Evolutionary conservation across 1,140 invertebrate genomes (phyloP).

Genomic region (Whitmania pigra): DNA sequence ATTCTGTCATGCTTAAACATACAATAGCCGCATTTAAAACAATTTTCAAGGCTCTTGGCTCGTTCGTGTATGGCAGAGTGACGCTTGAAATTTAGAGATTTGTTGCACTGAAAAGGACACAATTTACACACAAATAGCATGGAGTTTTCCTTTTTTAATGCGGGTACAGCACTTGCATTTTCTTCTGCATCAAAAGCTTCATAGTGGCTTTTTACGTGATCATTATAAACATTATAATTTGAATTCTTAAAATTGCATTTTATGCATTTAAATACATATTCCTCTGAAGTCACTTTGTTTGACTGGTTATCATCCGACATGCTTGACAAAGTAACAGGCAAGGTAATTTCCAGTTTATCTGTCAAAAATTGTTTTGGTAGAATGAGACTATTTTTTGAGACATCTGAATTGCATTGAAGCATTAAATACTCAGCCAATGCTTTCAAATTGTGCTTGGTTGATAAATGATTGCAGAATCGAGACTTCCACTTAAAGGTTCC

Average conservation of each 20-base stretch:
- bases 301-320: too few species aligned
- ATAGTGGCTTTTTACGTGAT: neutral
- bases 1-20: conserved; percentile 3
- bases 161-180: neutral
- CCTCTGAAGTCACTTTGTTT: neutral
- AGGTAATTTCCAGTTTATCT: neutral
- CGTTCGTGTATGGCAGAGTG: conserved; percentile 15
- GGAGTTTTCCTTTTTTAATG: neutral
- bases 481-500: conserved; percentile 10
- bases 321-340: neutral
- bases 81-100: conserved; percentile 7
- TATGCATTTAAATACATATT: conserved; percentile 1
- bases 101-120: conserved; percentile 20
- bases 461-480: conserved; percentile 15
- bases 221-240: conserved; percentile 7
- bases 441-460: neutral
- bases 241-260: conserved; percentile 12
- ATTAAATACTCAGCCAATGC: neutral
- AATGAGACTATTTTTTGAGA: neutral
- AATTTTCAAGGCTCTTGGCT: conserved; percentile 9
- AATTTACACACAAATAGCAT: conserved; percentile 15
- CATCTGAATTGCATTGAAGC: neutral
- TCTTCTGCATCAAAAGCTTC: neutral
- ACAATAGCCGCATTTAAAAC: conserved; percentile 20
- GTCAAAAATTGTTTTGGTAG: conserved; percentile 6